Evolutionary conservation across 2,797 vertebrate species (phyloP), one percentile per base, ranked within the genome.

Genomic region (Sebastes minor): DNA sequence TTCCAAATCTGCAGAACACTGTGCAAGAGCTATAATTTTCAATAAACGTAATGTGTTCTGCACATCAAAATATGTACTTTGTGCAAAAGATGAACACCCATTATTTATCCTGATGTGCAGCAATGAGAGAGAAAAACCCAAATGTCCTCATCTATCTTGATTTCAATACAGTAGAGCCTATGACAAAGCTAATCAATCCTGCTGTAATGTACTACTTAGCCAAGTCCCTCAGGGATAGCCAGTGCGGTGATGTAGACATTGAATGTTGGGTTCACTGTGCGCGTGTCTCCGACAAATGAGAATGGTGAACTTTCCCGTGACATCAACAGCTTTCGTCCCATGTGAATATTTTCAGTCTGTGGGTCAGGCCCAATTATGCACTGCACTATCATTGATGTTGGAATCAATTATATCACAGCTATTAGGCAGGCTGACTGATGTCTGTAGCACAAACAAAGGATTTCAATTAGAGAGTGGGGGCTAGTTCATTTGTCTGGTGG

Each of bases 321-420:
- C 92, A 88, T 89, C 89, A 88, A 85, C 89, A 79, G 91, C 90
- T 87, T 74, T 81, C 16, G 80, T 92, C 92, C 94, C 92, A 71
- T 80, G 92, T 83, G 91, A 84, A 88, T 91, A 86, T 85, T 89
- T 89, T 84, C 84, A 83, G 82, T 83, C 79, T 42, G 82, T 73
- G 83, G 94, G 94, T 94, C 94, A 91, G 82, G 85, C 86, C 88
- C 88, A 94, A 94, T 95, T 95, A 95, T 88, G 85, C 86, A 32
- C 84, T 68, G 90, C 81, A 83, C 89, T 84, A 90, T 92, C 90
- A 93, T 86, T 91, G 93, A 93, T 91, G 94, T 85, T 88, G 78
- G 89, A 94, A 94, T 95, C 93, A 93, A 94, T 95, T 94, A 94
- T 93, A 94, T 94, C 90, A 93, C 88, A 89, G 93, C 91, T 90